Evolutionary conservation across 2,888 invertebrate genomes (phyloP).

Genomic region (Mythimna lalbum): DNA sequence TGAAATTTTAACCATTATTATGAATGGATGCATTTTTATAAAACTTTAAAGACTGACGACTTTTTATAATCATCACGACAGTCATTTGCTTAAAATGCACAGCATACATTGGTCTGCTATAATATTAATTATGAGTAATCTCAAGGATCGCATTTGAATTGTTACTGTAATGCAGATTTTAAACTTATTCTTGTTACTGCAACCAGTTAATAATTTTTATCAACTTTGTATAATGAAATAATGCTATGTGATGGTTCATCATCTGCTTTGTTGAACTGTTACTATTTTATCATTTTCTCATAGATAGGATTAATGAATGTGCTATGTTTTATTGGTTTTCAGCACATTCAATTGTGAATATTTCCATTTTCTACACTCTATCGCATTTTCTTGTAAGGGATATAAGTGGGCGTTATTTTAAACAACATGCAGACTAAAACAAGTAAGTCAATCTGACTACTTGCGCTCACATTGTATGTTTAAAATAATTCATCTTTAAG

Average conservation of each 20-base stretch:
- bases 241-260: conserved; percentile 12
- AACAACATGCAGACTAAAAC: conserved; percentile 34
- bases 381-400: conserved; percentile 73
- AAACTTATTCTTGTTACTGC: conserved; percentile 14
- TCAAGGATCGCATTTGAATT: conserved; percentile 37
- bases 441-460: conserved; percentile 22
- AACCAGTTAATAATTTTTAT: conserved; percentile 17
- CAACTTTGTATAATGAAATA: conserved; percentile 15
- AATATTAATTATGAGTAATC: conserved; percentile 30
- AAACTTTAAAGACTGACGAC: conserved; percentile 36
- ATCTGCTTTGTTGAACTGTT: conserved; percentile 12
- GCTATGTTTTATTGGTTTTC: conserved; percentile 86
- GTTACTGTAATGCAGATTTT: conserved; percentile 30
- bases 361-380: conserved; percentile 89
- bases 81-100: conserved; percentile 33
- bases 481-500: conserved; percentile 42
- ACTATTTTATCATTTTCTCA: conserved; percentile 21
- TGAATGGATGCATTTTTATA: conserved; percentile 42
- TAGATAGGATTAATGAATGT: conserved; percentile 29
- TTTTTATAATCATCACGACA: conserved; percentile 15
- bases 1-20: conserved; percentile 19
- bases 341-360: conserved; percentile 72
- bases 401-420: conserved; percentile 58
- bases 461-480: conserved; percentile 34
- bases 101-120: conserved; percentile 15